Evolutionary conservation across 35 echinoderm and acorn worm genomes (phyloP).

Genomic region (Heliocidaris erythrogramma): DNA sequence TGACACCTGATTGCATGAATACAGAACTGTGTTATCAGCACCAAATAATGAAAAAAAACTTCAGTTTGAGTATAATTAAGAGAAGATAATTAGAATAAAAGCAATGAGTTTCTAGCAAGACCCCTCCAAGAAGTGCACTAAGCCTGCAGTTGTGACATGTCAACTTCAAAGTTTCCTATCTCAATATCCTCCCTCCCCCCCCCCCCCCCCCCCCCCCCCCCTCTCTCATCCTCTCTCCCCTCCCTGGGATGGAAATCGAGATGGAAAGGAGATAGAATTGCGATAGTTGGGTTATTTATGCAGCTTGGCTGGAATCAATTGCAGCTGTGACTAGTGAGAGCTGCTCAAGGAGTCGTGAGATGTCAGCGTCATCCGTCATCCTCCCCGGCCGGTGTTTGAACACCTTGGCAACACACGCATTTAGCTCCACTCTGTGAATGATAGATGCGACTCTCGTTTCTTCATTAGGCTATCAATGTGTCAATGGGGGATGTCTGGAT

Average conservation of each 20-base stretch:
- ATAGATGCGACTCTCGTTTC: slow-evolving; percentile 36
- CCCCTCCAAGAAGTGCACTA: neutral
- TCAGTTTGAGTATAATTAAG: neutral
- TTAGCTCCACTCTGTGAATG: slow-evolving; percentile 4
- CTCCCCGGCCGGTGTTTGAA: neutral
- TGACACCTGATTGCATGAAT: too few relatives aligned
- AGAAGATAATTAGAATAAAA: neutral
- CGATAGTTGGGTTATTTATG: slow-evolving; percentile 11
- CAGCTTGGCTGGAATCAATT: slow-evolving; percentile 24
- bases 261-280: neutral
- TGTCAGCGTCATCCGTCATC: slow-evolving; percentile 29
- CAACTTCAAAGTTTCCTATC: neutral
- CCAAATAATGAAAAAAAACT: neutral
- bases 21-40: too few relatives aligned
- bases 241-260: neutral
- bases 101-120: neutral
- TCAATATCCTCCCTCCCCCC: neutral
- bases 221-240: neutral
- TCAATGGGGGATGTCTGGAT: slow-evolving; percentile 31
- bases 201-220: too few relatives aligned
- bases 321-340: slow-evolving; percentile 36
- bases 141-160: neutral
- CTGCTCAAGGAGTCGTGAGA: slow-evolving; percentile 34
- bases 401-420: slow-evolving; percentile 29
- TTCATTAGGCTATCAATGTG: slow-evolving; percentile 30